A percentile compares a stretch with the other conserved stretches of the same genome.
These are phyloP conservation scores for Oreochromis mossambicus DNA, from an alignment of 2,797 vertebrate genomes.

Conservation along the genomic window DNA sequence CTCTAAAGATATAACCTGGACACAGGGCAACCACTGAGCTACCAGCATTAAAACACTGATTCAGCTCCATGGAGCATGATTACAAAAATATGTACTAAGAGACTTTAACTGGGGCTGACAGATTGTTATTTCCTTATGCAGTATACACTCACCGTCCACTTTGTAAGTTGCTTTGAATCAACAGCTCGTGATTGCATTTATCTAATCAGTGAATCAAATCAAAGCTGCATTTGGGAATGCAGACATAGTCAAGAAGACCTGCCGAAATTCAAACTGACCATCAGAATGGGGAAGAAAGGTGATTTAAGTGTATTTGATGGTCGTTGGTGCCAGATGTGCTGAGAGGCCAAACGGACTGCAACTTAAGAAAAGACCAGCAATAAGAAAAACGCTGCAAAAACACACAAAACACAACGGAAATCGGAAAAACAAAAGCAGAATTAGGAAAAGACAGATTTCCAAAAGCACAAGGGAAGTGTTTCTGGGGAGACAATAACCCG, in stretches of 20 bases:
- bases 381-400: neutral
- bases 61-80: neutral
- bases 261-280: neutral
- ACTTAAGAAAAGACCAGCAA: neutral
- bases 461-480: neutral
- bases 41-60: neutral
- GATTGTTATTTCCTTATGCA: neutral
- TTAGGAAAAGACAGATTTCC: neutral
- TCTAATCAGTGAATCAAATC: neutral
- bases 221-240: neutral
- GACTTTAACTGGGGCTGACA: neutral
- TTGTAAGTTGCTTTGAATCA: neutral
- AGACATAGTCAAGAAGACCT: neutral
- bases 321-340: neutral
- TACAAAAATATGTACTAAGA: neutral
- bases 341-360: neutral
- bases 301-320: neutral
- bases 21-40: neutral
- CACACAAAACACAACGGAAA: neutral
- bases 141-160: neutral
- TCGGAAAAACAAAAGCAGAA: neutral
- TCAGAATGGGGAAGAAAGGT: neutral
- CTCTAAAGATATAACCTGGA: neutral
- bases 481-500: neutral
- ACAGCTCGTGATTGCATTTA: accelerated